Conservation (phyloP, 2,113 vertebrate genomes). For the Gnathonemus echidnorhynchus region DNA sequence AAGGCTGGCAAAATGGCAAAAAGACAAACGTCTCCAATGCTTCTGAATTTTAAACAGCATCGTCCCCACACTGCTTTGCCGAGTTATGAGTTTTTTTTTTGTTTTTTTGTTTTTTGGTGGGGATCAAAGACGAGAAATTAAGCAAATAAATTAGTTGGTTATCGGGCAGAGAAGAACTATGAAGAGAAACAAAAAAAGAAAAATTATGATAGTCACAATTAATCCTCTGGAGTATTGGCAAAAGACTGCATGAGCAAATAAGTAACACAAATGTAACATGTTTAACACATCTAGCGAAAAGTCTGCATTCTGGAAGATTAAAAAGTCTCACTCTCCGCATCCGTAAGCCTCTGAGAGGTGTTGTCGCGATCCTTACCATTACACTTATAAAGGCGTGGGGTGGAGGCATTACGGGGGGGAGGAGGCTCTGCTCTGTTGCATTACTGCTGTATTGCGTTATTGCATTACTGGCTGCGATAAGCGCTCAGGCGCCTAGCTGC, state of each 20-base stretch:
- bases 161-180: constrained; percentile 1
- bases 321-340: background rate
- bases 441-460: background rate
- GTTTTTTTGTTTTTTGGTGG: background rate
- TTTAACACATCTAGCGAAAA: background rate
- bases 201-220: background rate
- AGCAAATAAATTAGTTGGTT: constrained; percentile 34
- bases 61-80: constrained; percentile 20
- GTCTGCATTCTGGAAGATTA: background rate
- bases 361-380: background rate
- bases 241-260: background rate
- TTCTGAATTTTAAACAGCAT: constrained; percentile 34
- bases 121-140: constrained; percentile 36
- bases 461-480: background rate
- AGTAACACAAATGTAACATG: background rate
- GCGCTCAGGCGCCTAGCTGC: background rate
- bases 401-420: background rate
- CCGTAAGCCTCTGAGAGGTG: background rate
- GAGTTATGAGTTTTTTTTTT: constrained; percentile 1
- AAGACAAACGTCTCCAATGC: constrained; percentile 14
- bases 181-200: background rate
- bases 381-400: background rate
- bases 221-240: background rate
- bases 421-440: background rate
- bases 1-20: constrained; percentile 5